phyloP scores from a whole-genome alignment of 2,888 invertebrate genomes.

The Megaustenia siamemsis region DNA sequence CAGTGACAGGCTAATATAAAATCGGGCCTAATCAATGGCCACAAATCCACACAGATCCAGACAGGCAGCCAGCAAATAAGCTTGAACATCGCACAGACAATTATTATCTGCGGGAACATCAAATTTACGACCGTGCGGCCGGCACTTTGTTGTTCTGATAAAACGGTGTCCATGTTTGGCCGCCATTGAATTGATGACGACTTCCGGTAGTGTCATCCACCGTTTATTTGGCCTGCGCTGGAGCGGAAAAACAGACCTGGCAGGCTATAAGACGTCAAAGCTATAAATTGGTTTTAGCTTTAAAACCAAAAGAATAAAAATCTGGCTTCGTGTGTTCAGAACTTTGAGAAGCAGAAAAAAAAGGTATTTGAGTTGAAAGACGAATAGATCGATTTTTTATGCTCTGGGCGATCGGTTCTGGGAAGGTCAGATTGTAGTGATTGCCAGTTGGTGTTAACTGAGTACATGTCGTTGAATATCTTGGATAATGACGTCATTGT shows the following conservation, averaged over 20 bases:
- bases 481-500: conserved; percentile 17
- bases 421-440: not conserved
- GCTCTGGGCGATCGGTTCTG: not conserved
- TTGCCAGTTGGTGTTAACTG: conserved; percentile 9
- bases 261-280: conserved; percentile 4
- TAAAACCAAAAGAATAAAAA: not conserved
- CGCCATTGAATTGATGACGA: conserved; percentile 45
- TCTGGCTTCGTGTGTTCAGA: not conserved
- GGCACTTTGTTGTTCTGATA: conserved; percentile 45
- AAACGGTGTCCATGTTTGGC: conserved; percentile 50
- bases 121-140: conserved; percentile 42
- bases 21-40: not conserved
- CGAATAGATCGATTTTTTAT: conserved; percentile 45
- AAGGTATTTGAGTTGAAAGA: conserved; percentile 1
- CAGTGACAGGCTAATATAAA: not conserved
- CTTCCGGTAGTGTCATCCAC: conserved; percentile 48
- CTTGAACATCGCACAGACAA: conserved; percentile 32
- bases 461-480: not conserved
- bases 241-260: conserved; percentile 33
- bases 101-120: conserved; percentile 46
- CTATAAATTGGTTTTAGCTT: conserved; percentile 35
- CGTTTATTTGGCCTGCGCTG: conserved; percentile 17
- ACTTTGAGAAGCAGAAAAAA: not conserved
- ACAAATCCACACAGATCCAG: not conserved
- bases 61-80: not conserved